Evolutionary conservation across 2,888 invertebrate genomes (phyloP).

Genomic region (Elaeidobius kamerunicus): DNA sequence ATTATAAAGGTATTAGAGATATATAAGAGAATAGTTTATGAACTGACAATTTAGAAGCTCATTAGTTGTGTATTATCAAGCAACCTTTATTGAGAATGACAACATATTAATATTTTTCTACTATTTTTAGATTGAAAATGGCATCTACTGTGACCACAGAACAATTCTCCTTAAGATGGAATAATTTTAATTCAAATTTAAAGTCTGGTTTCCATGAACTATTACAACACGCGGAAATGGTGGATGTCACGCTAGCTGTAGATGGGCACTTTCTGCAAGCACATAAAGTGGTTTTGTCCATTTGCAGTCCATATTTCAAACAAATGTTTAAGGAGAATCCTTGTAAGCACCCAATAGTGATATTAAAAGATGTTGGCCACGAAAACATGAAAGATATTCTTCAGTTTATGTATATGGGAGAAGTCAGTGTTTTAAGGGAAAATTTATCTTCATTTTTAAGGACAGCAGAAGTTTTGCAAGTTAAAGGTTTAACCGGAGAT

Average conservation of each 20-base stretch:
- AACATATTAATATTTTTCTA: no score
- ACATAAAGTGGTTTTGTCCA: conserved; percentile 73
- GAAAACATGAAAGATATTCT: conserved; percentile 66
- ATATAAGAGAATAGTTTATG: no score
- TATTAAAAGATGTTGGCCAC: conserved; percentile 67
- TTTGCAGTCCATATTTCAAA: conserved; percentile 77
- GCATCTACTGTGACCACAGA: conserved; percentile 52
- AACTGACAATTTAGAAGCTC: no score
- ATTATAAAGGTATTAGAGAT: no score
- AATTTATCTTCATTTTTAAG: conserved; percentile 67
- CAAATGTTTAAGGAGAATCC: conserved; percentile 70
- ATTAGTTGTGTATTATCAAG: no score
- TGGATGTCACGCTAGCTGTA: conserved; percentile 74
- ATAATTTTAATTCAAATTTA: conserved; percentile 74
- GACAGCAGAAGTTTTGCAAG: conserved; percentile 67
- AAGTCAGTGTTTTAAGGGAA: conserved; percentile 68
- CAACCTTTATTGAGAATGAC: no score
- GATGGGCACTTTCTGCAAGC: conserved; percentile 75
- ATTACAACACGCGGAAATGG: conserved; percentile 68
- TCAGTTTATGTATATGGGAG: conserved; percentile 72
- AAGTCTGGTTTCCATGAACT: conserved; percentile 69
- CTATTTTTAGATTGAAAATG: conserved; percentile 37
- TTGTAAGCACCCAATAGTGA: conserved; percentile 71
- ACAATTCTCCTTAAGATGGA: conserved; percentile 74
- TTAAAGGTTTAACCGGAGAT: conserved; percentile 63